A percentile compares a stretch with the other conserved stretches of the same genome.
Conservation (phyloP, 2,797 vertebrate species). For the Sebastes glaucus region DNA sequence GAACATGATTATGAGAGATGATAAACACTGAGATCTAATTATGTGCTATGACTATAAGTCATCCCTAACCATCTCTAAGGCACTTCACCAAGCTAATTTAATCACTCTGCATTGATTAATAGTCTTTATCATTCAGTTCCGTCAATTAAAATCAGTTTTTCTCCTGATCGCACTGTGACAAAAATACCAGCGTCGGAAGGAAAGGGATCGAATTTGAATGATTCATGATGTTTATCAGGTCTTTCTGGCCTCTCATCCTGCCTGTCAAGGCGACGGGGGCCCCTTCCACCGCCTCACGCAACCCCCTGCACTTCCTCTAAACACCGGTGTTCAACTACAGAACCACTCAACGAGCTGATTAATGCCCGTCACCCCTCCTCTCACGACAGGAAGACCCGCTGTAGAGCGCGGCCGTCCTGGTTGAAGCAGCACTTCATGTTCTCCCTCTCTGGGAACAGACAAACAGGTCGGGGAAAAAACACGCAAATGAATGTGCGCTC, state of each 20-base stretch:
- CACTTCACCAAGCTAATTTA: not conserved
- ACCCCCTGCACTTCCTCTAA: conserved; percentile 7
- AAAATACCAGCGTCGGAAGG: not conserved
- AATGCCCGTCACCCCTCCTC: not conserved
- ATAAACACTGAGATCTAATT: not conserved
- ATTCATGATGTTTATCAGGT: conserved; percentile 21
- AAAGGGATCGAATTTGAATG: not conserved
- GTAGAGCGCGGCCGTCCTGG: not conserved
- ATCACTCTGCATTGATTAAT: not conserved
- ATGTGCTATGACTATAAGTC: not conserved
- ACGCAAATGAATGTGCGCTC: not conserved
- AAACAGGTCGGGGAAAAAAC: not conserved
- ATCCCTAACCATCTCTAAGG: not conserved
- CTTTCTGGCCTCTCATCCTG: conserved; percentile 10
- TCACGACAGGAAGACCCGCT: conserved; percentile 29
- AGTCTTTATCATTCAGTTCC: not conserved
- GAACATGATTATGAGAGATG: not conserved
- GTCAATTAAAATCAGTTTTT: not conserved
- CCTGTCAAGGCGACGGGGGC: not conserved
- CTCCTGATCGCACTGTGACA: not conserved
- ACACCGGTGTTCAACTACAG: not conserved
- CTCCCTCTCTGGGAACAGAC: not conserved
- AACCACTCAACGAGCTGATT: not conserved
- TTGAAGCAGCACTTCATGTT: conserved; percentile 22
- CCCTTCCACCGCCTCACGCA: not conserved